Conservation (phyloP, 2,888 invertebrate genomes). For the Xiphydria camelus region DNA sequence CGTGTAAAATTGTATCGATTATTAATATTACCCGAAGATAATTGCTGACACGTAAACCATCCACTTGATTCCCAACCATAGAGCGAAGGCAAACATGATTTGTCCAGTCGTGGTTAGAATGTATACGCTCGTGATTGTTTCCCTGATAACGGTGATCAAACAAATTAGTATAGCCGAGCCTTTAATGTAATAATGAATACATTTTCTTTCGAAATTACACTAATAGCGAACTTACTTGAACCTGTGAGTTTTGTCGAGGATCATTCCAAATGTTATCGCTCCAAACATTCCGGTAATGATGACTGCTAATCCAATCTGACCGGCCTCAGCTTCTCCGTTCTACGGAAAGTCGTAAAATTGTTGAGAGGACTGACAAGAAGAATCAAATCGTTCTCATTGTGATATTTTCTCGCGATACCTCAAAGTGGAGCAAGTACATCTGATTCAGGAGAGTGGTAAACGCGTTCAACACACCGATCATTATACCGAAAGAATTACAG, state of each 20-base stretch:
- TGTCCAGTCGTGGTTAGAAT: conserved; percentile 1
- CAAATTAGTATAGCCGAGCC: too few species aligned
- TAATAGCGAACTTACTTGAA: conserved; percentile 60
- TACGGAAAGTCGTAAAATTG: conserved; percentile 22
- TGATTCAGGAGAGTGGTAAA: conserved; percentile 63
- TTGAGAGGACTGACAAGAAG: too few species aligned
- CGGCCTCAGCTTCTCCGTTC: conserved; percentile 59
- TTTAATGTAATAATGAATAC: too few species aligned
- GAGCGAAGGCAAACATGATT: conserved; percentile 4
- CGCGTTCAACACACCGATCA: conserved; percentile 71
- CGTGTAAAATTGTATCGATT: not conserved
- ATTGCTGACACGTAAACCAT: conserved; percentile 13
- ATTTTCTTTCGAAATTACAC: not conserved
- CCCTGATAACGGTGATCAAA: too few species aligned
- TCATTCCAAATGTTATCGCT: conserved; percentile 63
- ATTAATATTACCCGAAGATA: conserved; percentile 9
- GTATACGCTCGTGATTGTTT: conserved; percentile 10
- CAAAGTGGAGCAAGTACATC: conserved; percentile 36
- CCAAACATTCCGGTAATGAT: conserved; percentile 65
- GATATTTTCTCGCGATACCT: conserved; percentile 25
- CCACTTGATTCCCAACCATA: conserved; percentile 10
- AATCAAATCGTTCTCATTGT: too few species aligned
- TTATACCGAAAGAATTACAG: conserved; percentile 64
- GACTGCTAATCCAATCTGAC: conserved; percentile 63
- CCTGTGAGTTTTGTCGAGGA: conserved; percentile 63